These are phyloP conservation scores for Hymenochirus boettgeri DNA, from an alignment of 2,113 vertebrate species.

Conservation along the genomic window DNA sequence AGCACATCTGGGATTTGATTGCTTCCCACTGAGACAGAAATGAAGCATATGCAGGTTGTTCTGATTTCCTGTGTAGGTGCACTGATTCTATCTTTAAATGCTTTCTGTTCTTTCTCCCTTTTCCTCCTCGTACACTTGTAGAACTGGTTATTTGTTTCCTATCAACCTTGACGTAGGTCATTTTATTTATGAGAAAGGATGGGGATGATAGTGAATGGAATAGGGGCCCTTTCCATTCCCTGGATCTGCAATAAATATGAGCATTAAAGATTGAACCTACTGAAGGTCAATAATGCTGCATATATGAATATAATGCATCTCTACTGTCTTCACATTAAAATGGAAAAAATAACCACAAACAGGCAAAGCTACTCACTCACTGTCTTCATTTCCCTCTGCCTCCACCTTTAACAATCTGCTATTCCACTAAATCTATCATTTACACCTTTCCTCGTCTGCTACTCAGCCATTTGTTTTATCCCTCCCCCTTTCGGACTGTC, in stretches of 20 bases:
- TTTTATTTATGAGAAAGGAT: constrained; percentile 14
- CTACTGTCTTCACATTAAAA: too few relatives aligned
- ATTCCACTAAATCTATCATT: too few relatives aligned
- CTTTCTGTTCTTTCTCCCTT: constrained; percentile 9
- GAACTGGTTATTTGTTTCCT: constrained; percentile 7
- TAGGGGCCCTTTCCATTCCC: neutral
- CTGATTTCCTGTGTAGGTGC: constrained; percentile 1
- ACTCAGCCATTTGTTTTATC: too few relatives aligned
- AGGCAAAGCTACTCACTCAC: too few relatives aligned
- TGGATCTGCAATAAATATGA: neutral
- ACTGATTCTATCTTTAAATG: constrained; percentile 1
- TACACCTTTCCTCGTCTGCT: too few relatives aligned
- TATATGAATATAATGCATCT: too few relatives aligned
- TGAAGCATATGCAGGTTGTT: constrained; percentile 7
- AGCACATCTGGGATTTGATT: constrained; percentile 10
- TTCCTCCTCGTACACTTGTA: constrained; percentile 7
- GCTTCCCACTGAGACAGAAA: constrained; percentile 20
- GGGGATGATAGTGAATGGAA: neutral
- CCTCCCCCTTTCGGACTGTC: too few relatives aligned
- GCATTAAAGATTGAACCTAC: too few relatives aligned
- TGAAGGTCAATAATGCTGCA: too few relatives aligned
- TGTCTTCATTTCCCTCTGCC: too few relatives aligned
- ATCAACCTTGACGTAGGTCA: constrained; percentile 17
- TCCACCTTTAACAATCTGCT: too few relatives aligned
- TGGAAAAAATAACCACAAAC: too few relatives aligned